Conservation (phyloP, 2,797 vertebrate genomes). For the Salarias fasciatus region DNA sequence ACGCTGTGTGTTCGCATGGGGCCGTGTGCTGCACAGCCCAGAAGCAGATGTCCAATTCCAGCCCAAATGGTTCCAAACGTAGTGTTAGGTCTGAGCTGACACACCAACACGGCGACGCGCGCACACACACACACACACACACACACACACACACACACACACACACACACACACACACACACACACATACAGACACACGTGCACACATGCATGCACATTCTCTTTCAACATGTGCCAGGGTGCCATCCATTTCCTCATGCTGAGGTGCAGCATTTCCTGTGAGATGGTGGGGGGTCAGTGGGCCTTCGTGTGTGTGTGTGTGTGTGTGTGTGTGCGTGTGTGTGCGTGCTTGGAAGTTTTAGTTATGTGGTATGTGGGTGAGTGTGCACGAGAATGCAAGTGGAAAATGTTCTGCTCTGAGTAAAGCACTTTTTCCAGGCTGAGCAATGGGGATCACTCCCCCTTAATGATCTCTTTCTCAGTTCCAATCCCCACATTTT, state of each 20-base stretch:
- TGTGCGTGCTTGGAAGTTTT: constrained; percentile 31
- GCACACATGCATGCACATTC: constrained; percentile 39
- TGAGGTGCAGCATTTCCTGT: constrained; percentile 87
- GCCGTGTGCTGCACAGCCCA: constrained; percentile 71
- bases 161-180: constrained; percentile 17
- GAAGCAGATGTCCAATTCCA: constrained; percentile 88
- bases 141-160: constrained; percentile 37
- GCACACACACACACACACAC: constrained; percentile 28
- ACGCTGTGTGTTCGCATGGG: constrained; percentile 71
- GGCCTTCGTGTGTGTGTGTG: constrained; percentile 42
- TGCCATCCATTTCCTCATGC: constrained; percentile 89
- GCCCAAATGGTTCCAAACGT: constrained; percentile 88
- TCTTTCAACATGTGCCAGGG: constrained; percentile 91
- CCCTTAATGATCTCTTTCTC: constrained; percentile 78
- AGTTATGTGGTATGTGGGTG: constrained; percentile 30
- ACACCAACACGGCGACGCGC: no score
- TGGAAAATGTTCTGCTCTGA: constrained; percentile 74
- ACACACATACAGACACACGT: constrained; percentile 24
- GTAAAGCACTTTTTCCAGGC: constrained; percentile 73
- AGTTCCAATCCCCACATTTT: constrained; percentile 64
- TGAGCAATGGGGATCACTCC: constrained; percentile 76
- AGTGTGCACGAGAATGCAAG: constrained; percentile 34
- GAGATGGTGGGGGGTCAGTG: constrained; percentile 75
- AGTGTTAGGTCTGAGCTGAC: constrained; percentile 78
- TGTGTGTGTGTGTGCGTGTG: constrained; percentile 13